Percentiles rank a stretch among this genome's conserved stretches.
phyloP scores from a whole-genome alignment of 1,140 invertebrate genomes.

The Arctopsyche grandis region DNA sequence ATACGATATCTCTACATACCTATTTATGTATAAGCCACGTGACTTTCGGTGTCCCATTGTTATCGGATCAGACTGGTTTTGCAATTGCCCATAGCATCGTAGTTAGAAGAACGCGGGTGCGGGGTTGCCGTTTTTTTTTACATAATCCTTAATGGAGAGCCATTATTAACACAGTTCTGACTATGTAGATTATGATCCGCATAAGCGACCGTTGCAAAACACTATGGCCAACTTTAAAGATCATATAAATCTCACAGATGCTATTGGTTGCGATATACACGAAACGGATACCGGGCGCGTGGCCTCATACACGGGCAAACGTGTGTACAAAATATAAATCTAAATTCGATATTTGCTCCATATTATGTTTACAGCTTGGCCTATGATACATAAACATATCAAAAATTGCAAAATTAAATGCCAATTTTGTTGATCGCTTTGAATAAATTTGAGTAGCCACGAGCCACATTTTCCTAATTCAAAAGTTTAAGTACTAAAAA shows the following conservation, averaged over 20 bases:
- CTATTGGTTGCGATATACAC: constrained; percentile 8
- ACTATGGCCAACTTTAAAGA: constrained; percentile 42
- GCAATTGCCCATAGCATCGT: constrained; percentile 43
- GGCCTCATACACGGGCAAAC: constrained; percentile 10
- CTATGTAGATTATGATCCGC: constrained; percentile 41
- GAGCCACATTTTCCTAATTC: no score
- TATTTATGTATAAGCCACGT: no score
- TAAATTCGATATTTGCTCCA: no score
- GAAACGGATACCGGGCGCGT: constrained; percentile 30
- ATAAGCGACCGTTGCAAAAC: constrained; percentile 36
- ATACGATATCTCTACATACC: background rate
- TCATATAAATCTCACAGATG: constrained; percentile 51
- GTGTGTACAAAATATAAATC: background rate
- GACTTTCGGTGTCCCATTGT: constrained; percentile 45
- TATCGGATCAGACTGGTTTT: constrained; percentile 43
- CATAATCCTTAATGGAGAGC: constrained; percentile 36
- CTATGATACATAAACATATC: no score
- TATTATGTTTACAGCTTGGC: no score
- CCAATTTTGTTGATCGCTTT: no score
- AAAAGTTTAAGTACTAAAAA: no score
- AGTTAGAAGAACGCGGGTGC: constrained; percentile 38
- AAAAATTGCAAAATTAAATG: no score
- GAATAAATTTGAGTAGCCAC: no score
- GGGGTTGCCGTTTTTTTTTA: constrained; percentile 27
- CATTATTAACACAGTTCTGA: constrained; percentile 37